A percentile compares a stretch with the other conserved stretches of the same genome.
These are phyloP conservation scores for Bubo scandiacus DNA, from an alignment of 2,113 vertebrate genomes.

Conservation along the genomic window DNA sequence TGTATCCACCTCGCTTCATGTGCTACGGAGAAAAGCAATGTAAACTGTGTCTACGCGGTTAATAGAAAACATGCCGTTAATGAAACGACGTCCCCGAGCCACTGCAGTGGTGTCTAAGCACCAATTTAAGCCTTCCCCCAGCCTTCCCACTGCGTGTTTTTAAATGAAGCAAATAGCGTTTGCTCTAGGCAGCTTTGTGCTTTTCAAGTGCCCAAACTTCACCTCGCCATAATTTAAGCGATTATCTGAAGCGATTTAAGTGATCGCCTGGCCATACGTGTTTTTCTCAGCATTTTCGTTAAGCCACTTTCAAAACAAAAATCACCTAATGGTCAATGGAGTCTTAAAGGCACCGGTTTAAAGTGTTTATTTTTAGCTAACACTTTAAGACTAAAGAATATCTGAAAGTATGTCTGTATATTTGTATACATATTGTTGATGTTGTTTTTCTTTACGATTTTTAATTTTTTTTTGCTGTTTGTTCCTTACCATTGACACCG, in stretches of 20 bases:
- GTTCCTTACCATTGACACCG: rapidly evolving
- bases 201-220: not conserved
- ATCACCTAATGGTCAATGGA: not conserved
- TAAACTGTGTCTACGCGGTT: rapidly evolving
- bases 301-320: not conserved
- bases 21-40: rapidly evolving
- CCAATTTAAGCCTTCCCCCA: not conserved
- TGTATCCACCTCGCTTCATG: rapidly evolving
- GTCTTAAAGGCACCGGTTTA: not conserved
- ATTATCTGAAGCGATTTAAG: not conserved
- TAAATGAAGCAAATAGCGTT: not conserved
- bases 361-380: not conserved
- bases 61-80: not conserved
- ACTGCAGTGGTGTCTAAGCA: rapidly evolving
- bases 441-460: not conserved
- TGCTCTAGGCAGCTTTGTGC: not conserved
- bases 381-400: not conserved
- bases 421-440: no score
- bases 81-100: not conserved
- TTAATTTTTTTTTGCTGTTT: not conserved
- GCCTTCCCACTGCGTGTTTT: not conserved
- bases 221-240: not conserved
- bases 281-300: not conserved
- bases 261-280: not conserved
- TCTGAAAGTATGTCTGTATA: not conserved